Evolutionary conservation across 2,113 vertebrate species (phyloP).

Genomic region (Alexandromys fortis): DNA sequence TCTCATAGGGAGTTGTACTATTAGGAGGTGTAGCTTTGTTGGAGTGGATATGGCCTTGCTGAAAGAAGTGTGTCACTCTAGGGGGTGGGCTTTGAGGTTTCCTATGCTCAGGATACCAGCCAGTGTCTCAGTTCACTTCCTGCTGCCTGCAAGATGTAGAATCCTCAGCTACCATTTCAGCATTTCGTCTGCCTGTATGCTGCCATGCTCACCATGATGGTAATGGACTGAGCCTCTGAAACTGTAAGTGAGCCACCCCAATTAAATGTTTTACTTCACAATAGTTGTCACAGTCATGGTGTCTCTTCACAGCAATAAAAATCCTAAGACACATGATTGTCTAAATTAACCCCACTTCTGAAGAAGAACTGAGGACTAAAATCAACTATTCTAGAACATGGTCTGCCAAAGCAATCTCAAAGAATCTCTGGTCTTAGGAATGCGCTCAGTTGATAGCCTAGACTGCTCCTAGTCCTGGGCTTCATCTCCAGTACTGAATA

Average conservation of each 20-base stretch:
- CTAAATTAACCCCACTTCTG: conserved; percentile 13
- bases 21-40: not conserved
- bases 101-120: too few relatives aligned
- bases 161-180: too few relatives aligned
- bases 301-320: not conserved
- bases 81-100: too few relatives aligned
- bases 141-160: too few relatives aligned
- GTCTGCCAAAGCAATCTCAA: conserved; percentile 8
- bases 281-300: too few relatives aligned
- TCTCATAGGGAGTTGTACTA: not conserved
- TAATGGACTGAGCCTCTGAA: too few relatives aligned
- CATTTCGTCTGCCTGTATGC: too few relatives aligned
- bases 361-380: not conserved
- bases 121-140: too few relatives aligned
- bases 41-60: not conserved
- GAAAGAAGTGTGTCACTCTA: not conserved
- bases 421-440: not conserved
- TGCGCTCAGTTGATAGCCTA: not conserved
- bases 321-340: not conserved
- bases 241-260: too few relatives aligned
- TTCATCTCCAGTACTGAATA: not conserved
- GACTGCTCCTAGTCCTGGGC: not conserved
- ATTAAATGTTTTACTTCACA: too few relatives aligned
- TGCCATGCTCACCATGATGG: too few relatives aligned
- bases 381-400: not conserved